A percentile compares a stretch with the other conserved stretches of the same genome.
These are phyloP conservation scores for Camponotus floridanus DNA, from an alignment of 1,140 invertebrate species.

Conservation along the genomic window DNA sequence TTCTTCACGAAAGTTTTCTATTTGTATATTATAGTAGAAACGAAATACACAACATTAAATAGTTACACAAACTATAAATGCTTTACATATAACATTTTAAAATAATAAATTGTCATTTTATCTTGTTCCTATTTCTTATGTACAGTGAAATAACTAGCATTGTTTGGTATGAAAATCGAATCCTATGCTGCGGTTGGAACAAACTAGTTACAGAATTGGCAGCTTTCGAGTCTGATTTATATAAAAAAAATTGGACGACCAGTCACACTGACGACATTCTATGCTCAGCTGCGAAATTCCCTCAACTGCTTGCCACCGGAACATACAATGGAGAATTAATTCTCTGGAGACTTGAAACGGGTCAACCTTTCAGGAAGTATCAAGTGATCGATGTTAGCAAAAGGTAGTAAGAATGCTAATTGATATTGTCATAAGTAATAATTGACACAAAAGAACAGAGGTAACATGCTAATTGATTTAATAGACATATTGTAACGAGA, in stretches of 20 bases:
- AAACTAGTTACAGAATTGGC: conserved; percentile 90
- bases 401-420: conserved; percentile 67
- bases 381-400: conserved; percentile 74
- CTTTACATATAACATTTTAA: background rate
- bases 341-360: conserved; percentile 92
- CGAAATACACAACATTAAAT: background rate
- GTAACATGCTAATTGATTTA: background rate
- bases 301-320: conserved; percentile 89
- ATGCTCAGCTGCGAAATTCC: conserved; percentile 87
- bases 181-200: conserved; percentile 91
- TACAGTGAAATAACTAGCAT: conserved; percentile 81
- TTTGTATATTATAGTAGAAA: background rate
- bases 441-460: background rate
- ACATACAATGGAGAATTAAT: conserved; percentile 92
- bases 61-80: background rate
- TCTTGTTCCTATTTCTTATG: background rate
- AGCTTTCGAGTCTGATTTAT: conserved; percentile 84
- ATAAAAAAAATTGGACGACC: conserved; percentile 88
- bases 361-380: conserved; percentile 87
- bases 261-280: conserved; percentile 92
- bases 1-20: background rate
- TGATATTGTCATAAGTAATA: conserved; percentile 29
- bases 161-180: conserved; percentile 84
- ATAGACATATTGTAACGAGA: conserved; percentile 12
- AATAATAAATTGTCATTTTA: conserved; percentile 18